phyloP scores from a whole-genome alignment of 2,797 vertebrate genomes.

The Anolis apletophallus region DNA sequence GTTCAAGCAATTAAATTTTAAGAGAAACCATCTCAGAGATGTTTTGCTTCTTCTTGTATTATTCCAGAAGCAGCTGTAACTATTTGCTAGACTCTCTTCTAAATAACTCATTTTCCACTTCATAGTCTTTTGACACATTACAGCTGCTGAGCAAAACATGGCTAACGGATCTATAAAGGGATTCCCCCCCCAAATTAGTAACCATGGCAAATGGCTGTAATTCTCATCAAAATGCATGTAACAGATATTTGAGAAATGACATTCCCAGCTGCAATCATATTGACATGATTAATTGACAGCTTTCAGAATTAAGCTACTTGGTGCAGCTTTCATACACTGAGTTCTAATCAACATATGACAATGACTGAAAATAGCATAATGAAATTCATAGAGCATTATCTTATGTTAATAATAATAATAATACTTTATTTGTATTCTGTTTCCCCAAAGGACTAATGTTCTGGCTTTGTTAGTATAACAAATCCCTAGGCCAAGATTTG shows the following conservation, averaged over 20 bases:
- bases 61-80: background rate
- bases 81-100: background rate
- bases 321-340: background rate
- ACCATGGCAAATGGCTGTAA: background rate
- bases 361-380: conserved; percentile 17
- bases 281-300: conserved; percentile 24
- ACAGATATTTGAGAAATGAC: background rate
- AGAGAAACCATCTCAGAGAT: background rate
- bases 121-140: background rate
- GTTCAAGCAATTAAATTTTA: background rate
- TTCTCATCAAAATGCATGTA: conserved; percentile 26
- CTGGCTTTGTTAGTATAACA: conserved; percentile 13
- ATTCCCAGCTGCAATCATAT: conserved; percentile 1
- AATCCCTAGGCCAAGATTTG: background rate
- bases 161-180: background rate
- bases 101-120: background rate
- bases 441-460: background rate
- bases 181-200: background rate
- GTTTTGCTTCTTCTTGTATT: background rate
- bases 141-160: background rate
- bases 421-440: no score
- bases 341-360: conserved; percentile 3
- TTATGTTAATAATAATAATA: background rate
- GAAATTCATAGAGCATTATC: background rate
- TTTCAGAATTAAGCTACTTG: conserved; percentile 13